Conservation (phyloP, 2,113 vertebrate genomes). For the Elephantulus edwardii region DNA sequence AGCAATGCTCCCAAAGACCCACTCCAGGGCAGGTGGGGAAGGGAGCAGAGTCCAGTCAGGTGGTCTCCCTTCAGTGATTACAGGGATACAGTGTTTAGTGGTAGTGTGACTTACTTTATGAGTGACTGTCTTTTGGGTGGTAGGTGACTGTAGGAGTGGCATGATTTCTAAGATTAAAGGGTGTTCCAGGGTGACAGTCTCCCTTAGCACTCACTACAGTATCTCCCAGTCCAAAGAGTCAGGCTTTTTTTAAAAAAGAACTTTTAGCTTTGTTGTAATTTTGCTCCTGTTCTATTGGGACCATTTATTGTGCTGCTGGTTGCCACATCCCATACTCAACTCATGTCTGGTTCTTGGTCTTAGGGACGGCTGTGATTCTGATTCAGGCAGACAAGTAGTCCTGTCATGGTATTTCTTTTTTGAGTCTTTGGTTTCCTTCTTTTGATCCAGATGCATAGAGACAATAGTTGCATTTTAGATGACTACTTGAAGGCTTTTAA, state of each 20-base stretch:
- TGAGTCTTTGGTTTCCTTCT: no score
- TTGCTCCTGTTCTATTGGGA: no score
- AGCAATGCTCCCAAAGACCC: no score
- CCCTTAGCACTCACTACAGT: no score
- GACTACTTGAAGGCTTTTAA: not conserved
- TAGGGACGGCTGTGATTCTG: no score
- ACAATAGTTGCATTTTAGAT: not conserved
- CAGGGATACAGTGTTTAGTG: not conserved
- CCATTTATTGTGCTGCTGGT: no score
- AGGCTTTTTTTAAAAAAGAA: not conserved
- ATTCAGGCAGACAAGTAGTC: no score
- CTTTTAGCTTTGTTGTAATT: no score
- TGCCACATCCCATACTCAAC: no score
- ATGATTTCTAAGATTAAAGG: not conserved
- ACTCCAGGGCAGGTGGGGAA: not conserved
- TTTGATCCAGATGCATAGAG: not conserved
- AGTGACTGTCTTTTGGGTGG: not conserved
- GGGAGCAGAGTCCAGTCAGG: not conserved
- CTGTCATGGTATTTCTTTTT: no score
- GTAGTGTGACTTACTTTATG: not conserved
- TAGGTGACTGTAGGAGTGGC: not conserved
- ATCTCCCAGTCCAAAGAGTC: not conserved
- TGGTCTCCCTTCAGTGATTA: no score
- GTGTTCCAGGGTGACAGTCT: not conserved
- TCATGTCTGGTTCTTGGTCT: no score